phyloP scores from a whole-genome alignment of 2,888 invertebrate genomes.

The Spodoptera littoralis region DNA sequence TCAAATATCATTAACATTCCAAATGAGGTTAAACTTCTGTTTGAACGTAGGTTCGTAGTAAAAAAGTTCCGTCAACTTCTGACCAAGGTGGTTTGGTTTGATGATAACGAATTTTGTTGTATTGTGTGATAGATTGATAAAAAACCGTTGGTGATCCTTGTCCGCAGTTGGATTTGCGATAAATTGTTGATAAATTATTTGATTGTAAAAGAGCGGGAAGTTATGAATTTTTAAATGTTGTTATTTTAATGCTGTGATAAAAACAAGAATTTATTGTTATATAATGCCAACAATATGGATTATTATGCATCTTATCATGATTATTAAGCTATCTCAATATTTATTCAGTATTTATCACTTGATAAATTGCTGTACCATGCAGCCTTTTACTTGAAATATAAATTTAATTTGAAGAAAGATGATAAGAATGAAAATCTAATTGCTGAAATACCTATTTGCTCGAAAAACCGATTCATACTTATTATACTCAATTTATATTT shows the following conservation, averaged over 20 bases:
- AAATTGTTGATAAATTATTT: slow-evolving; percentile 5
- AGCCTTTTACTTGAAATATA: no score
- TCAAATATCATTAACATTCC: slow-evolving; percentile 37
- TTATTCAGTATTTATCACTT: no score
- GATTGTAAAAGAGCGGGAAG: slow-evolving; percentile 31
- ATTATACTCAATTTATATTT: no score
- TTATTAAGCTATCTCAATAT: no score
- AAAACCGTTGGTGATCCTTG: slow-evolving; percentile 15
- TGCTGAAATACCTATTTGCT: no score
- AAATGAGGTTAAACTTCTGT: slow-evolving; percentile 24
- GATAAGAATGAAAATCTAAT: no score
- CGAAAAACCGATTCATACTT: no score
- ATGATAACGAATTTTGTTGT: neutral
- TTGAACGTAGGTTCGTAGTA: slow-evolving; percentile 3
- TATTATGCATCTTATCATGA: no score
- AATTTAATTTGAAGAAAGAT: no score
- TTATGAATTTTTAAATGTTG: neutral
- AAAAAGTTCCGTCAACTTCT: slow-evolving; percentile 20
- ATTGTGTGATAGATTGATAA: neutral
- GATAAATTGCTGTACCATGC: no score
- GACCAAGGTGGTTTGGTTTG: slow-evolving; percentile 37
- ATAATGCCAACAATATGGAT: no score
- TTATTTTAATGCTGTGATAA: neutral
- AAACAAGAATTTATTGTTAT: neutral
- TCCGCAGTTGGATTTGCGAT: neutral